phyloP scores from a whole-genome alignment of 2,113 vertebrate genomes.

The Colinus virginianus region DNA sequence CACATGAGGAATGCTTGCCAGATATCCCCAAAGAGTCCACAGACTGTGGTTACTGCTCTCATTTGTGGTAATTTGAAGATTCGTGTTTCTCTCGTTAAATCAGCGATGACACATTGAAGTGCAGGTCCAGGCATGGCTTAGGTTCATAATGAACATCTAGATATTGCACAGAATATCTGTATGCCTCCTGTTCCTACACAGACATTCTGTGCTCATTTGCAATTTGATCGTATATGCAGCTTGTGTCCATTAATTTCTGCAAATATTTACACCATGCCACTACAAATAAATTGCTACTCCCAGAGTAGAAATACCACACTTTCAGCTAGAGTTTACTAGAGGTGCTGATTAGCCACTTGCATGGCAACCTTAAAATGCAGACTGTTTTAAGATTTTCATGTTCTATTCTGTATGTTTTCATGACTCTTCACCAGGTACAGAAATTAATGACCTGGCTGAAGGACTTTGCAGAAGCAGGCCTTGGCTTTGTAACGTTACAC shows the following conservation, averaged over 20 bases:
- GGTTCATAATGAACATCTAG: background rate
- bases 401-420: background rate
- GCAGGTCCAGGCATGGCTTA: background rate
- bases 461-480: background rate
- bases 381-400: background rate
- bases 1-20: slow-evolving; percentile 35
- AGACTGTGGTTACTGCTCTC: background rate
- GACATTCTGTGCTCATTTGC: background rate
- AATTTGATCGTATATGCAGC: background rate
- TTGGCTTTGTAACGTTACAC: background rate
- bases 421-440: background rate
- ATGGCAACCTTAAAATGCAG: background rate
- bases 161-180: background rate
- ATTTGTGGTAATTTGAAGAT: slow-evolving; percentile 3
- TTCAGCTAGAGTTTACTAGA: background rate
- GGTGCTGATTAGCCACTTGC: background rate
- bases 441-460: background rate
- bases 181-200: background rate
- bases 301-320: background rate
- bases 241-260: background rate
- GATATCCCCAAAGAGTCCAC: slow-evolving; percentile 12
- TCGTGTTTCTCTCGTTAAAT: slow-evolving; percentile 18
- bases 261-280: background rate
- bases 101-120: slow-evolving; percentile 13
- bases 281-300: background rate